A percentile compares a stretch with the other conserved stretches of the same genome.
Conservation (phyloP, 2,888 invertebrate genomes). For the Chymomyza amoena region DNA sequence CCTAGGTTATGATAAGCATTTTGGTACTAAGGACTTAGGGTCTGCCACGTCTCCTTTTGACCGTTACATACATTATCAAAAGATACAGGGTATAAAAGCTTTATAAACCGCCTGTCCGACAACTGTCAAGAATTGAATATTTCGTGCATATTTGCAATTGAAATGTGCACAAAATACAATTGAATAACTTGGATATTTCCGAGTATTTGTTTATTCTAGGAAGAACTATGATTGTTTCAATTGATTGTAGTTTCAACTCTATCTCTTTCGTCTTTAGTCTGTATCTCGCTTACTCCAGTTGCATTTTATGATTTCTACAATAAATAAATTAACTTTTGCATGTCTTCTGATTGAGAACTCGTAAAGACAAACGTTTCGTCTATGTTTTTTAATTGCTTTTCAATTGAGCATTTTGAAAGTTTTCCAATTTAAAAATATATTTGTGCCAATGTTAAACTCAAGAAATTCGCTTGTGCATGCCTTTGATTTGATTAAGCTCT, state of each 20-base stretch:
- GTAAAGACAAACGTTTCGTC: neutral
- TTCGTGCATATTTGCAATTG: conserved; percentile 10
- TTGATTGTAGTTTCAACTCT: neutral
- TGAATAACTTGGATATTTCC: neutral
- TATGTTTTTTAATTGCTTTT: conserved; percentile 27
- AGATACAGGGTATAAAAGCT: neutral
- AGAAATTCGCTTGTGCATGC: neutral
- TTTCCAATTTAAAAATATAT: conserved; percentile 27
- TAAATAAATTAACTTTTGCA: neutral
- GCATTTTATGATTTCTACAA: neutral
- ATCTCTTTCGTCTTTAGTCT: neutral
- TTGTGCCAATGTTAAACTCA: neutral
- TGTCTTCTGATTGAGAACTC: neutral
- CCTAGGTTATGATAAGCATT: too few species aligned
- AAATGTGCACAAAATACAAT: neutral
- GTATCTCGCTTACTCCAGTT: neutral
- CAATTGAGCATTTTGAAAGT: conserved; percentile 39
- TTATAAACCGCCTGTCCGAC: conserved; percentile 9
- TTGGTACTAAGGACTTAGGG: too few species aligned
- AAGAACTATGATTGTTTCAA: neutral
- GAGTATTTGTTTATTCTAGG: neutral
- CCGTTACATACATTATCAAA: too few species aligned
- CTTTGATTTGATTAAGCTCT: neutral
- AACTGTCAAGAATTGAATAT: conserved; percentile 21
- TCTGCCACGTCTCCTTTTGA: too few species aligned